These are phyloP conservation scores for Coryphaenoides rupestris DNA, from an alignment of 2,113 vertebrate species.

Conservation along the genomic window DNA sequence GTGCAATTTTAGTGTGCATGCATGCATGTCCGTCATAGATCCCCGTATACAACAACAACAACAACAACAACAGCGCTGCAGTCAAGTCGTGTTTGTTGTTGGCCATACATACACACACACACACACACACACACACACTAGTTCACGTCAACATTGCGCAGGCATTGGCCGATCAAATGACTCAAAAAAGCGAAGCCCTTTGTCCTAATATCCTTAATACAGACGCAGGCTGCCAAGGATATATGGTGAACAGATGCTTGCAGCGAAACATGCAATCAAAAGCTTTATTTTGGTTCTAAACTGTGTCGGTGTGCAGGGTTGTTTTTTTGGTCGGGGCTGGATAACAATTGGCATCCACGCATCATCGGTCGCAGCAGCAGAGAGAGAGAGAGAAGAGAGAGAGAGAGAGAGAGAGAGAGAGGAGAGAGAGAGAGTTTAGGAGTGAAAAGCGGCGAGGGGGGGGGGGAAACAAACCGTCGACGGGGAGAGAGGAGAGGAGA, in stretches of 20 bases:
- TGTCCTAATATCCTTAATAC: slow-evolving; percentile 57
- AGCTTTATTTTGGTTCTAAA: not conserved
- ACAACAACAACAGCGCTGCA: slow-evolving; percentile 57
- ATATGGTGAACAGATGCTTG: slow-evolving; percentile 46
- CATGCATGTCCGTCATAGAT: not conserved
- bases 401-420: too few relatives aligned
- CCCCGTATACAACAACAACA: too few relatives aligned
- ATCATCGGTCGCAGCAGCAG: too few relatives aligned
- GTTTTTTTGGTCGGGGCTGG: too few relatives aligned
- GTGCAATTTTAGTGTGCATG: not conserved
- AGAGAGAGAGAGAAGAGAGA: too few relatives aligned
- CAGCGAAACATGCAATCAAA: slow-evolving; percentile 9
- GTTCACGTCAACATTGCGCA: slow-evolving; percentile 65
- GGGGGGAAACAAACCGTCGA: too few relatives aligned
- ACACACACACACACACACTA: slow-evolving; percentile 68
- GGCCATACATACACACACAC: slow-evolving; percentile 61
- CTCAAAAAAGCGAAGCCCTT: slow-evolving; percentile 41
- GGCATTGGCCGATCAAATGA: slow-evolving; percentile 34
- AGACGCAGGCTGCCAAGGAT: slow-evolving; percentile 44
- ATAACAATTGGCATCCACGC: too few relatives aligned
- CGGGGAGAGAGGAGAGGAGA: too few relatives aligned
- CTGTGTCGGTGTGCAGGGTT: too few relatives aligned
- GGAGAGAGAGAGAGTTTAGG: too few relatives aligned
- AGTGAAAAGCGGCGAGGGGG: too few relatives aligned
- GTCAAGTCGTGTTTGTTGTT: slow-evolving; percentile 64